Percentiles rank a stretch among this genome's conserved stretches.
phyloP scores from a whole-genome alignment of 1,140 invertebrate species.

The Pollicipes pollicipes region DNA sequence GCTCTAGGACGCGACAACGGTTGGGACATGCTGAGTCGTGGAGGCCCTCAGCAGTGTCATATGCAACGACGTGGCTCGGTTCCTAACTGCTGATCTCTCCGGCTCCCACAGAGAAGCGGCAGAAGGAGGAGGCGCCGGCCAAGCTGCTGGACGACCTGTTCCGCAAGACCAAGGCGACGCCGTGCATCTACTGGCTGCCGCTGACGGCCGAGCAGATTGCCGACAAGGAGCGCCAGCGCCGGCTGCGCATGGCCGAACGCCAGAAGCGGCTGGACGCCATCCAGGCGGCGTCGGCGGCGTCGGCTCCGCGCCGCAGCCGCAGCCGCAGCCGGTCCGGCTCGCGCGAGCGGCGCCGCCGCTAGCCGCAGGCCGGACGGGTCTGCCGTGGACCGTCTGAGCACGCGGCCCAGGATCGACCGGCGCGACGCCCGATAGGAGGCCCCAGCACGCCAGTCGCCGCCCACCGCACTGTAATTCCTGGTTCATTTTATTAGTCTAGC shows the following conservation, averaged over 20 bases:
- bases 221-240: slow-evolving; percentile 64
- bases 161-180: slow-evolving; percentile 80
- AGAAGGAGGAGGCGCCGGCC: slow-evolving; percentile 61
- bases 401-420: no score
- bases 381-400: no score
- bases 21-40: no score
- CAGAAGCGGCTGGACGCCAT: slow-evolving; percentile 54
- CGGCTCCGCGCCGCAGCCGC: background rate
- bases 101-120: slow-evolving; percentile 37
- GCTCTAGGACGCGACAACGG: no score
- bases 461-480: no score
- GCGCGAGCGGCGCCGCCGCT: no score
- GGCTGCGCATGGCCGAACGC: slow-evolving; percentile 66
- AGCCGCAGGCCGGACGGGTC: no score
- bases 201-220: slow-evolving; percentile 85
- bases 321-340: background rate
- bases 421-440: no score
- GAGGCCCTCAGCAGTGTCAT: no score
- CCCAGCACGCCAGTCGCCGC: no score
- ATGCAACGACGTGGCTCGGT: no score
- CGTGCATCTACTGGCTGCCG: slow-evolving; percentile 94
- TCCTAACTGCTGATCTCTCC: background rate
- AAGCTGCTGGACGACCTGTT: slow-evolving; percentile 92
- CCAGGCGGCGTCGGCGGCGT: slow-evolving; percentile 21
- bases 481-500: no score